Base-by-base conservation (phyloP, 2,888 invertebrate species). In the Cryptophagus acutangulus region DNA sequence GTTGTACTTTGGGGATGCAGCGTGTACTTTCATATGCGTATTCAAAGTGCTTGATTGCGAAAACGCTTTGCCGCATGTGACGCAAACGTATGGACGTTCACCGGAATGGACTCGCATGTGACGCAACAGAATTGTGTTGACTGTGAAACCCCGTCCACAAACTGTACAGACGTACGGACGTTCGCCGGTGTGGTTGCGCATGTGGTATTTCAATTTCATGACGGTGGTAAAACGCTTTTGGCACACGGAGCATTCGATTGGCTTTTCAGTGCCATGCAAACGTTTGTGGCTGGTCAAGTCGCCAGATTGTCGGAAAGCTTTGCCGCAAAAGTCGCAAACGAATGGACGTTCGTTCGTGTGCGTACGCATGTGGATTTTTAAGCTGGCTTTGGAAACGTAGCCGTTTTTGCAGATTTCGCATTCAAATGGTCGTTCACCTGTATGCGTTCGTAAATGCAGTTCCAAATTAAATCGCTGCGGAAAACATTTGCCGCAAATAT, bases 81-180 rank as follows among this genome's bases (percentile, higher is more conserved):
- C 70, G 46, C 71, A 71, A 25, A 71, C 71, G 40, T 70, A 71
- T 0, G 71, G 71, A 15, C 71, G 49, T 47, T 71, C 71, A 6
- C 71, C 71, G 2, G 70, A 70, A 58, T 71, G 71, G 2, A 71
- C 71, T 5, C 71, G 57, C 70, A 71, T 70, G 41, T 70, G 71
- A 9, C 71, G 56, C 38, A 70, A 48, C 15, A 71, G 51, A 38
- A 71, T 71, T 2, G 71, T 70, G 46, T 71, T 71, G 1, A 71
- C 69, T 2, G 70, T 71, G 45, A 71, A 71, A n/a, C 71, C 71
- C 38, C 71, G 48, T 9, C 67, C 67, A 43, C 71, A 71, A 6
- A 70, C 62, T 6, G 59, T 63, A 43, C 71, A 71, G 3, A 71
- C 70, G 42, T 71, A 71, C 1, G 71, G 71, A 1, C 71, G 58